These are phyloP conservation scores for Drosophila willistoni DNA, from an alignment of 1,140 invertebrate genomes.

Conservation along the genomic window DNA sequence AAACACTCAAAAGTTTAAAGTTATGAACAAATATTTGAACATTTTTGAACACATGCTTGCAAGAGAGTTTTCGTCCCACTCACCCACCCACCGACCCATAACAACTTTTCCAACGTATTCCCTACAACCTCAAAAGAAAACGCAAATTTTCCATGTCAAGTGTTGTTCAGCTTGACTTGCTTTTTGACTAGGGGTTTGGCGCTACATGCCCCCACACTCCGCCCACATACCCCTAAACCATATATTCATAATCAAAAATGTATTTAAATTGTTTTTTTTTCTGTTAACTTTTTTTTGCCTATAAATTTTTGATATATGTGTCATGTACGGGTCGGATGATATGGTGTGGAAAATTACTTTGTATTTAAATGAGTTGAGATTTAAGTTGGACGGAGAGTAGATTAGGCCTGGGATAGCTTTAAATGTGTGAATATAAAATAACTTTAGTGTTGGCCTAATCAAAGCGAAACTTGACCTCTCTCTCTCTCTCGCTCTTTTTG, in stretches of 20 bases:
- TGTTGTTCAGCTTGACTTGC: slow-evolving; percentile 79
- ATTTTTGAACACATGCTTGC: slow-evolving; percentile 15
- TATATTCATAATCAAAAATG: slow-evolving; percentile 76
- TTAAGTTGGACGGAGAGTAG: neutral
- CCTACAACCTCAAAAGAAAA: slow-evolving; percentile 15
- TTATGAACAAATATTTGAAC: slow-evolving; percentile 27
- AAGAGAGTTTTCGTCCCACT: neutral
- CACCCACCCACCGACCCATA: neutral
- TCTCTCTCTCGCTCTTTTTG: neutral
- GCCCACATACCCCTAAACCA: neutral
- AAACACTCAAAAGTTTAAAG: slow-evolving; percentile 35
- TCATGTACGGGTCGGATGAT: slow-evolving; percentile 49
- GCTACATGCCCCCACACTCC: neutral
- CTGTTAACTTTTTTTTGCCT: slow-evolving; percentile 40
- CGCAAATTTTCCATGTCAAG: slow-evolving; percentile 66
- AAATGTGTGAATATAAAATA: neutral
- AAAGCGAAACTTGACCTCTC: neutral
- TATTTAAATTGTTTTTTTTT: slow-evolving; percentile 76
- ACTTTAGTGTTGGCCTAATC: slow-evolving; percentile 1
- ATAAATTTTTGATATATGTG: slow-evolving; percentile 77
- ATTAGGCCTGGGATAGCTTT: neutral
- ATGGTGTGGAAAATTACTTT: slow-evolving; percentile 81
- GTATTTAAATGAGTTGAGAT: slow-evolving; percentile 72
- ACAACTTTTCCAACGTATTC: neutral
- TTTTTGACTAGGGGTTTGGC: slow-evolving; percentile 62